phyloP scores from a whole-genome alignment of 2,113 vertebrate species.

The Seriola dumerili region DNA sequence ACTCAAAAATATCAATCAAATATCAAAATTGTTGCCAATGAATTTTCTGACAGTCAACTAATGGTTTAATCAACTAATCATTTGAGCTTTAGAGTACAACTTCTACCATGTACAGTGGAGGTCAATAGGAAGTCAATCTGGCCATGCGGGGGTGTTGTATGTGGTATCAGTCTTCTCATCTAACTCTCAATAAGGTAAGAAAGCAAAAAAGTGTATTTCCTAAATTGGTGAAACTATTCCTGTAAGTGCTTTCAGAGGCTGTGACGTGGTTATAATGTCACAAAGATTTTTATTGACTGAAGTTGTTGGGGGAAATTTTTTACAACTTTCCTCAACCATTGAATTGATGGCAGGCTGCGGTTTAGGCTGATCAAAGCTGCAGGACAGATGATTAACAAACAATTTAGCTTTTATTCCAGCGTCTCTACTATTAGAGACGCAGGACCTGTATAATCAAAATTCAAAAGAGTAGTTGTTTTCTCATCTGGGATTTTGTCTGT shows the following conservation, averaged over 20 bases:
- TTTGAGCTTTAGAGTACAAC: neutral
- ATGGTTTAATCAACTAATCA: neutral
- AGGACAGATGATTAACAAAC: conserved; percentile 10
- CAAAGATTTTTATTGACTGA: conserved; percentile 19
- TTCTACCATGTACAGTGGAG: neutral
- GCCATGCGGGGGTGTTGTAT: neutral
- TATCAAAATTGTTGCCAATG: too few species aligned
- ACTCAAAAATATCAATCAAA: too few species aligned
- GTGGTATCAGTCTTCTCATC: neutral
- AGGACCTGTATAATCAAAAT: conserved; percentile 16
- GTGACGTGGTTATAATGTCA: neutral
- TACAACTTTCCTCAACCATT: neutral
- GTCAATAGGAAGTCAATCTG: neutral
- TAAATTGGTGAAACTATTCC: conserved; percentile 11
- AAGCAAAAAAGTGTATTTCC: neutral
- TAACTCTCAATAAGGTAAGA: neutral
- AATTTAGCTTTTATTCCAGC: conserved; percentile 9
- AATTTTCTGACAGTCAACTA: too few species aligned
- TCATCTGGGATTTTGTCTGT: conserved; percentile 12
- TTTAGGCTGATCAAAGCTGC: conserved; percentile 4
- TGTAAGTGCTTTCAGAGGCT: neutral
- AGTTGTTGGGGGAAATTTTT: neutral
- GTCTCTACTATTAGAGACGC: neutral
- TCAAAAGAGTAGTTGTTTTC: neutral
- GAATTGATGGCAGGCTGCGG: neutral